A percentile compares a stretch with the other conserved stretches of the same genome.
These are phyloP conservation scores for Tadarida brasiliensis DNA, from an alignment of 2,797 vertebrate species.

Conservation along the genomic window DNA sequence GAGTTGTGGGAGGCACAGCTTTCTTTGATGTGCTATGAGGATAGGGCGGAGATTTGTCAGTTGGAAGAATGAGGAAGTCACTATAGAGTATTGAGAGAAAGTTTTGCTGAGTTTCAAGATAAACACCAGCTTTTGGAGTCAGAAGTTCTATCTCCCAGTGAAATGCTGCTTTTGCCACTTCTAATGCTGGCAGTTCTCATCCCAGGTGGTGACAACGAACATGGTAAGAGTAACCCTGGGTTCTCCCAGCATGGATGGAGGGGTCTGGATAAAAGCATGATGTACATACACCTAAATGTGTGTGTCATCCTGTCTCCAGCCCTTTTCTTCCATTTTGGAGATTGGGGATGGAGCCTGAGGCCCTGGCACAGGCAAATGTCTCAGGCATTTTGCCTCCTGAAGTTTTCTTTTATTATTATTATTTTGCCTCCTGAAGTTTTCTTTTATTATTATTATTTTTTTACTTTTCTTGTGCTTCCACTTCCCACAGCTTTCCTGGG, in stretches of 20 bases:
- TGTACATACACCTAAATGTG: too few species aligned
- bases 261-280: background rate
- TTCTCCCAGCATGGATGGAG: too few species aligned
- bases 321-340: background rate
- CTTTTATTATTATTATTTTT: background rate
- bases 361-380: background rate
- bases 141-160: background rate
- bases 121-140: background rate
- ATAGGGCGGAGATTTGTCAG: background rate
- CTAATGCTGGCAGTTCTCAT: background rate
- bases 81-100: background rate
- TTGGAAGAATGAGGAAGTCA: constrained; percentile 43
- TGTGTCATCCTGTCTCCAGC: too few species aligned
- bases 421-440: too few species aligned
- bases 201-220: background rate
- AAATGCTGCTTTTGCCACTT: background rate
- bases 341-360: background rate
- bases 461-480: background rate
- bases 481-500: background rate
- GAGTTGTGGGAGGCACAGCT: background rate
- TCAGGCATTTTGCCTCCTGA: background rate
- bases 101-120: background rate
- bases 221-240: too few species aligned
- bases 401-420: too few species aligned
- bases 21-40: background rate